Conservation (phyloP, 1,140 invertebrate genomes). For the Conopomorpha cramerella region DNA sequence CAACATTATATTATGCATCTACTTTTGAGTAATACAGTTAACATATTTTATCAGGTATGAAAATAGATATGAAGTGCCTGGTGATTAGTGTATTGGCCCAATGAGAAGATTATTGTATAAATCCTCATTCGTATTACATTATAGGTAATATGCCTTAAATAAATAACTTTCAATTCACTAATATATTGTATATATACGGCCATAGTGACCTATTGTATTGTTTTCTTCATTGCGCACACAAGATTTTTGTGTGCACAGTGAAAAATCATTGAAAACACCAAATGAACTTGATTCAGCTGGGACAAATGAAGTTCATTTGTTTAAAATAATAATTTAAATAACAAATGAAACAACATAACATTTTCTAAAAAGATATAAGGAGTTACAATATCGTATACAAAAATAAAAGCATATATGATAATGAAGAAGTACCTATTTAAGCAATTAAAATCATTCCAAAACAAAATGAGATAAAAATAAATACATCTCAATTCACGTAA, state of each 20-base stretch:
- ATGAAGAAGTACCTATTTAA: no score
- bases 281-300: constrained; percentile 47
- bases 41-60: constrained; percentile 24
- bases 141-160: constrained; percentile 22
- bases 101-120: constrained; percentile 25
- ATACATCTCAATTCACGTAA: no score
- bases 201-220: no score
- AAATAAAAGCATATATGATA: no score
- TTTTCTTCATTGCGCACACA: constrained; percentile 6
- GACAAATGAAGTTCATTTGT: constrained; percentile 36
- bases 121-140: no score
- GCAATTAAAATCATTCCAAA: no score
- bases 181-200: no score
- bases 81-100: constrained; percentile 25
- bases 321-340: constrained; percentile 7
- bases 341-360: constrained; percentile 3
- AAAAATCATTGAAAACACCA: constrained; percentile 12
- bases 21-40: constrained; percentile 21
- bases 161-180: constrained; percentile 22
- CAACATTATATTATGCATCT: no score
- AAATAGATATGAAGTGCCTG: constrained; percentile 35
- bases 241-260: constrained; percentile 2
- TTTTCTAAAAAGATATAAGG: background rate
- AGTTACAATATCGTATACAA: no score
- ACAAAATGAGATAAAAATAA: no score